Conservation (phyloP, 2,888 invertebrate species). For the Melanotus villosus region DNA sequence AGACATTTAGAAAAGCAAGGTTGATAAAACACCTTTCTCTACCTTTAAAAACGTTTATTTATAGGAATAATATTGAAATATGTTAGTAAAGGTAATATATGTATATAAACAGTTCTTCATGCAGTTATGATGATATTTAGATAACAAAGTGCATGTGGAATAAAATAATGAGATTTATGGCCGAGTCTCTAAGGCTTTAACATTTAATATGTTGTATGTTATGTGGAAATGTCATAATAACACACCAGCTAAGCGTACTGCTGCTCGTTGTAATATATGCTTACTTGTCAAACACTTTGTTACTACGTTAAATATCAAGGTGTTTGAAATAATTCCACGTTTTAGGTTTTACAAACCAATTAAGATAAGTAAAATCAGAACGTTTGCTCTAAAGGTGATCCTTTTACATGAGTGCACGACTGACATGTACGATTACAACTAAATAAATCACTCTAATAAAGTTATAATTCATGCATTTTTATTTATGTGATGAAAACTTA, state of each 20-base stretch:
- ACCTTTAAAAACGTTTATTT: neutral
- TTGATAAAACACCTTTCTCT: conserved; percentile 10
- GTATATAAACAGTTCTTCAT: conserved; percentile 25
- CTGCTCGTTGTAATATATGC: conserved; percentile 24
- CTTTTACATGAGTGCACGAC: neutral
- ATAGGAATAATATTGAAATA: conserved; percentile 1
- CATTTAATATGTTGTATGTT: conserved; percentile 30
- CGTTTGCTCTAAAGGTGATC: neutral
- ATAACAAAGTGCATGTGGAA: conserved; percentile 46
- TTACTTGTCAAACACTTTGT: conserved; percentile 17
- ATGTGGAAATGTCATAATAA: conserved; percentile 33
- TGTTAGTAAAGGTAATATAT: neutral
- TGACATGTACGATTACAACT: neutral
- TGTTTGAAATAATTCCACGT: conserved; percentile 14
- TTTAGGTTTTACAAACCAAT: conserved; percentile 25
- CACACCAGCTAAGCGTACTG: conserved; percentile 17
- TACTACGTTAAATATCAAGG: conserved; percentile 20
- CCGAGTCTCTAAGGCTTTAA: conserved; percentile 27
- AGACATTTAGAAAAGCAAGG: conserved; percentile 20
- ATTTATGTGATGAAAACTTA: neutral
- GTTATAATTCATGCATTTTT: neutral
- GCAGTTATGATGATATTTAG: conserved; percentile 48
- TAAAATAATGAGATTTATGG: conserved; percentile 48
- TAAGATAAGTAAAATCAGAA: neutral
- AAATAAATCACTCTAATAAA: neutral